Evolutionary conservation across 2,113 vertebrate species (phyloP), one percentile per base, ranked within the genome.

Genomic region (Cichladusa arquata): DNA sequence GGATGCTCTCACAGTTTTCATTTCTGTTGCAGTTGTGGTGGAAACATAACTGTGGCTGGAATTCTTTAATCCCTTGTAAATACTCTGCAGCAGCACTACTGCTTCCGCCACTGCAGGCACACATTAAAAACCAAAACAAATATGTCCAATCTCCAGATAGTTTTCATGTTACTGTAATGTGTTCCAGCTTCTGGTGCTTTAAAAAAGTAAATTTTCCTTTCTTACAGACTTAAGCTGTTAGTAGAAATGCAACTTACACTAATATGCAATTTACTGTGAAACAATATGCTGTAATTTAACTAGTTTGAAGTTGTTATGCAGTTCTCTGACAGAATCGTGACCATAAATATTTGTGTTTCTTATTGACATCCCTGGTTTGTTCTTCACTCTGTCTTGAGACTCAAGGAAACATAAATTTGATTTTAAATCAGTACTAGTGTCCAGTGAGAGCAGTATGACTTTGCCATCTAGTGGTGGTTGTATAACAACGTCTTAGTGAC

Each of bases 381-480:
- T 95, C 66, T 90, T 86, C 23, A 31, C 36, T 80, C 85, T 94
- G 24, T 81, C 78, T 69, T 80, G 20, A 65, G 61, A 72, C 65
- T 64, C 20, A 67, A 86, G 77, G 86, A 82, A 95, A 65, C 67
- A 31, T 19, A 22, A 44, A 69, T 92, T 80, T 77, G 78, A 45
- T 84, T 90, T 94, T 78, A 40, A 85, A 89, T 47, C 25, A 18
- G 34, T 16, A 14, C 22, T 65, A 14, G 42, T 22, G 33, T 82
- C 83, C 65, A 80, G 71, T 45, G 89, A 86, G 60, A 96, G 53
- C 62, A 97, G 97, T 93, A 71, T 94, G 70, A 94, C 74, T 97
- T 98, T 97, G 98, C 98, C 98, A 98, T 96, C 98, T 98, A 98
- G 97, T 97, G 97, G 98, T 90, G 86, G 50, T 60, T 86, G 19